Evolutionary conservation across 2,888 invertebrate species (phyloP).

Genomic region (Conomelus anceps): DNA sequence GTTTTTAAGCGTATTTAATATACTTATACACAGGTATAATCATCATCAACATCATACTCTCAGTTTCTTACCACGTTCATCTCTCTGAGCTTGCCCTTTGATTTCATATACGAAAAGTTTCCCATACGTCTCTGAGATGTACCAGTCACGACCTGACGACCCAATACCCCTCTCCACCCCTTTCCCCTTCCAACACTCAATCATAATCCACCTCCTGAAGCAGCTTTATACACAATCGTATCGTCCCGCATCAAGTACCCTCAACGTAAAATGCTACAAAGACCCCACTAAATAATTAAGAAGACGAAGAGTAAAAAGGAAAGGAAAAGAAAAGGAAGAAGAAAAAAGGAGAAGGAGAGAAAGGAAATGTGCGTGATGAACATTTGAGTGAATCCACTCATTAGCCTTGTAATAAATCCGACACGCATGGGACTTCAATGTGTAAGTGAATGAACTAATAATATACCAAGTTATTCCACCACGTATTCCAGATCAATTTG

Average conservation of each 20-base stretch:
- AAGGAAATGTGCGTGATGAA: neutral
- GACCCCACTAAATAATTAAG: too few relatives aligned
- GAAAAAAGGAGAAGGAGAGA: neutral
- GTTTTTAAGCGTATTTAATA: neutral
- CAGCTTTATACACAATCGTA: neutral
- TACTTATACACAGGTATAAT: neutral
- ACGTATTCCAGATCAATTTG: too few relatives aligned
- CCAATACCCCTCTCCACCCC: neutral
- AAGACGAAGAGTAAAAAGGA: neutral
- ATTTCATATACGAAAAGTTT: neutral
- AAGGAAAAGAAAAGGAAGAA: neutral
- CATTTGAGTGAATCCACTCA: neutral
- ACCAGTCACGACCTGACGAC: neutral
- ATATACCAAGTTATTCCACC: too few relatives aligned
- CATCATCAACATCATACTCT: neutral
- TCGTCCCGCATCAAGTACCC: neutral
- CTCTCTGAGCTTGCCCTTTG: neutral
- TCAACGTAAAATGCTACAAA: neutral
- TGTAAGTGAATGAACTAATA: too few relatives aligned
- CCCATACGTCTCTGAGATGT: neutral
- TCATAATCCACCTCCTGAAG: neutral
- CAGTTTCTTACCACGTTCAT: neutral
- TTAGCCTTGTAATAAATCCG: too few relatives aligned
- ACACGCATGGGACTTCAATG: too few relatives aligned
- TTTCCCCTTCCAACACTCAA: neutral